A percentile compares a stretch with the other conserved stretches of the same genome.
Evolutionary conservation across 2,888 invertebrate genomes (phyloP).

Genomic region (Temnothorax ravouxi): DNA sequence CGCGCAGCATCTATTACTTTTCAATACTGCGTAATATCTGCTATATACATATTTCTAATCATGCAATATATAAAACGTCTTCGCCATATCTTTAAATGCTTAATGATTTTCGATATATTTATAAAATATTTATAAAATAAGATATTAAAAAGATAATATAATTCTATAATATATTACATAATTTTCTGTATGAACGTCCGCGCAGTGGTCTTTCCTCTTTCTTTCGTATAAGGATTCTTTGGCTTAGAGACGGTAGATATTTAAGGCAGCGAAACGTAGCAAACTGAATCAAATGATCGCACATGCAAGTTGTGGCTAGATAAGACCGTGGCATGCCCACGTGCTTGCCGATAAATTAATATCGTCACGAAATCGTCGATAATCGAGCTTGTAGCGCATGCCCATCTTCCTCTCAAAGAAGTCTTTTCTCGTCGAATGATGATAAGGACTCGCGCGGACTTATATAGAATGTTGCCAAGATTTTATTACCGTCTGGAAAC

Average conservation of each 20-base stretch:
- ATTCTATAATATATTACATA: not conserved
- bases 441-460: not conserved
- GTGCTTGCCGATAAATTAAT: conserved; percentile 63
- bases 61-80: not conserved
- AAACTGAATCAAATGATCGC: conserved; percentile 6
- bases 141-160: not conserved
- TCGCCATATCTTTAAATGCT: not conserved
- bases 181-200: not conserved
- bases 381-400: not conserved
- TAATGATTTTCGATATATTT: not conserved
- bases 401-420: conserved; percentile 4
- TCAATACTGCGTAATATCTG: not conserved
- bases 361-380: conserved; percentile 70
- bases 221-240: not conserved
- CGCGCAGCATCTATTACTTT: conserved; percentile 11
- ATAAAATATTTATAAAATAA: not conserved
- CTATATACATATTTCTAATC: not conserved
- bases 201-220: not conserved
- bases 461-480: conserved; percentile 18
- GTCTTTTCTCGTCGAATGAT: not conserved
- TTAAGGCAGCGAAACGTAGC: conserved; percentile 2
- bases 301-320: conserved; percentile 25
- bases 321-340: conserved; percentile 25
- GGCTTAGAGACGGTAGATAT: not conserved
- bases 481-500: conserved; percentile 25